phyloP scores from a whole-genome alignment of 2,888 invertebrate genomes.

The Argyresthia albistria region DNA sequence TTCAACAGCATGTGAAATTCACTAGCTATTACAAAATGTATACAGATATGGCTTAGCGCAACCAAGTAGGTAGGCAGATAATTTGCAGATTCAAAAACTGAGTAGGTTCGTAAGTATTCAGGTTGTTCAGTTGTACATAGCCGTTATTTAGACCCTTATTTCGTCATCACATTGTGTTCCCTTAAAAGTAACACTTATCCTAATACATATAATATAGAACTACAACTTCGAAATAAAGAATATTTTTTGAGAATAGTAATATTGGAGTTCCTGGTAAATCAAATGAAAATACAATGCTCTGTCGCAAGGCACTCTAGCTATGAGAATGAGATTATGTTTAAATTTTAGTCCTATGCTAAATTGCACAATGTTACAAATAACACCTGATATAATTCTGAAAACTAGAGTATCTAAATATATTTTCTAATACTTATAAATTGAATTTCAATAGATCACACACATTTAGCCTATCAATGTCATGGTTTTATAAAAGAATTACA shows the following conservation, averaged over 20 bases:
- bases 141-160: slow-evolving; percentile 56
- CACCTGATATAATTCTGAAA: slow-evolving; percentile 5
- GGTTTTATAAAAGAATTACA: neutral
- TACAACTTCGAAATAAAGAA: slow-evolving; percentile 22
- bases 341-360: slow-evolving; percentile 22
- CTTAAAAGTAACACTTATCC: slow-evolving; percentile 36
- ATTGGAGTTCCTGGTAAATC: too few relatives aligned
- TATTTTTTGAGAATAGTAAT: too few relatives aligned
- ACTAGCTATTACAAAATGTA: slow-evolving; percentile 3
- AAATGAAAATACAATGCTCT: neutral
- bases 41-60: slow-evolving; percentile 4
- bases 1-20: neutral
- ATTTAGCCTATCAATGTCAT: neutral
- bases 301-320: slow-evolving; percentile 48
- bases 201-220: slow-evolving; percentile 26
- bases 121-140: slow-evolving; percentile 40
- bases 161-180: slow-evolving; percentile 64
- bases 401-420: neutral
- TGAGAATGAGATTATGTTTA: slow-evolving; percentile 13
- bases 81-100: neutral
- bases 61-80: neutral
- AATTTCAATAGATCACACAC: slow-evolving; percentile 1
- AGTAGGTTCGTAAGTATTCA: neutral
- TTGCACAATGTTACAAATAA: slow-evolving; percentile 29
- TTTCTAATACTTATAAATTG: neutral